phyloP scores from a whole-genome alignment of 1,140 invertebrate genomes.

The Dendrolimus punctatus region DNA sequence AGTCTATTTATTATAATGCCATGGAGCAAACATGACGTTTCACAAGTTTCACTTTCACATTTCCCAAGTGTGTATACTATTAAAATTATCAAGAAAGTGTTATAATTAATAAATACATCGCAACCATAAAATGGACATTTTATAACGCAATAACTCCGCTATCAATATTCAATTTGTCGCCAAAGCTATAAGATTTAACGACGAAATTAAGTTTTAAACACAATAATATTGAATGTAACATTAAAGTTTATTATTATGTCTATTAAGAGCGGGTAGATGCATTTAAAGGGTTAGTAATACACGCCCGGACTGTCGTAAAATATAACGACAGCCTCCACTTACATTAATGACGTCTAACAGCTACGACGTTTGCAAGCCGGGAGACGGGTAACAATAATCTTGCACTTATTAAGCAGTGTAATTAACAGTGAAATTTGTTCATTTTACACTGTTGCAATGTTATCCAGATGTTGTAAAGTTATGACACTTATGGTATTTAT shows the following conservation, averaged over 20 bases:
- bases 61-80: no score
- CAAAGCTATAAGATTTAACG: background rate
- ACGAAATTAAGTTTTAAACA: slow-evolving; percentile 2
- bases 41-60: no score
- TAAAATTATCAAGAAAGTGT: no score
- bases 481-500: no score
- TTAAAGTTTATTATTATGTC: slow-evolving; percentile 17
- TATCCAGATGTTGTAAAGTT: no score
- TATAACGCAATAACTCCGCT: no score
- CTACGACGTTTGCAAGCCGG: slow-evolving; percentile 10
- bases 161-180: no score
- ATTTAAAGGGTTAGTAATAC: slow-evolving; percentile 20
- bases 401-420: slow-evolving; percentile 8
- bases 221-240: slow-evolving; percentile 9
- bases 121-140: no score
- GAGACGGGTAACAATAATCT: slow-evolving; percentile 12
- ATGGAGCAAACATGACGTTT: no score
- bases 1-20: no score
- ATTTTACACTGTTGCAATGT: background rate
- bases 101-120: no score
- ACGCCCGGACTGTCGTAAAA: slow-evolving; percentile 18
- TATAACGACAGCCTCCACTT: slow-evolving; percentile 21
- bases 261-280: slow-evolving; percentile 17
- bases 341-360: slow-evolving; percentile 15
- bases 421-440: slow-evolving; percentile 8